phyloP scores from a whole-genome alignment of 2,113 vertebrate species.

The Pelecanus crispus region DNA sequence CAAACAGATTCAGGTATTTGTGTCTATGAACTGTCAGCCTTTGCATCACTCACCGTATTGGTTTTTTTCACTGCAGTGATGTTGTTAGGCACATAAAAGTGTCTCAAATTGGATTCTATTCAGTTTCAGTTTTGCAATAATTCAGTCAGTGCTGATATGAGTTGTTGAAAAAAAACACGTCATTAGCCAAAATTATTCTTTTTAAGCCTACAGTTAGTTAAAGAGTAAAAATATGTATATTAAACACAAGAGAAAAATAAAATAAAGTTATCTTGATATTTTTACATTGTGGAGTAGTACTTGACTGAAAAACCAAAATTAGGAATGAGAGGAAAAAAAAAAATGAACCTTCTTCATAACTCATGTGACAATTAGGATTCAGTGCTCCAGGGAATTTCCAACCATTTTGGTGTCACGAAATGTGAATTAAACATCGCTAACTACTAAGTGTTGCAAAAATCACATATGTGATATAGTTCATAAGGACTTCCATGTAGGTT shows the following conservation, averaged over 20 bases:
- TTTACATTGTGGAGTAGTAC: rapidly evolving
- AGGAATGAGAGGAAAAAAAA: not conserved
- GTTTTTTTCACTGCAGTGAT: not conserved
- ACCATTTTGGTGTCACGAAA: not conserved
- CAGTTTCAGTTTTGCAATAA: not conserved
- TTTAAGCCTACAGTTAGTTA: not conserved
- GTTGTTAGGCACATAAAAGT: not conserved
- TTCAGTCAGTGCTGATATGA: not conserved
- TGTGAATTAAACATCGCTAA: not conserved
- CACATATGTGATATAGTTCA: rapidly evolving
- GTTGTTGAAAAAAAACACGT: not conserved
- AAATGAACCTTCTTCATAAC: not conserved
- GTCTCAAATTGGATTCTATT: not conserved
- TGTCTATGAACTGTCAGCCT: not conserved
- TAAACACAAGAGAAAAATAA: not conserved
- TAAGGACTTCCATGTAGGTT: not conserved
- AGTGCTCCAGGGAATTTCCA: not conserved
- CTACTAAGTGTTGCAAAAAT: not conserved
- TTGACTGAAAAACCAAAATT: not conserved
- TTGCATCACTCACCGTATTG: not conserved
- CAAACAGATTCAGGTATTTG: not conserved
- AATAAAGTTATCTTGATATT: not conserved
- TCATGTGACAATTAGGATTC: not conserved
- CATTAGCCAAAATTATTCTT: not conserved
- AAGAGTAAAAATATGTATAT: not conserved